These are phyloP conservation scores for Leptopilina myrica DNA, from an alignment of 2,888 invertebrate genomes.

Conservation along the genomic window DNA sequence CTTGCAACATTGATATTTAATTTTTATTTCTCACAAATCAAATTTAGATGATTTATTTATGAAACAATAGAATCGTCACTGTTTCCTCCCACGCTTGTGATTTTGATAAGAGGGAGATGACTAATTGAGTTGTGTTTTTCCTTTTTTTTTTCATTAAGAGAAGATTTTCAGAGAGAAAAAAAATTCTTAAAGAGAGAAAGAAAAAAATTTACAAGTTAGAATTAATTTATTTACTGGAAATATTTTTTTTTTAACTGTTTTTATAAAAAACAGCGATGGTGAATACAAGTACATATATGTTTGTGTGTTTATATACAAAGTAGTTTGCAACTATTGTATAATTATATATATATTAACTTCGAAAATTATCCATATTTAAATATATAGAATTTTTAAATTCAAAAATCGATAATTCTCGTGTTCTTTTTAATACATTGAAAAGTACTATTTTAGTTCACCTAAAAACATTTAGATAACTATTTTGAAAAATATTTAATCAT, in stretches of 20 bases:
- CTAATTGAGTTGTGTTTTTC: background rate
- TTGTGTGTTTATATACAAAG: background rate
- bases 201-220: conserved; percentile 15
- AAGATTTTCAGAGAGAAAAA: conserved; percentile 31
- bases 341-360: no score
- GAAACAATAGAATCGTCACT: no score
- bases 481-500: no score
- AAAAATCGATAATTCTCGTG: no score
- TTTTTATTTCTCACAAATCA: background rate
- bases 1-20: no score
- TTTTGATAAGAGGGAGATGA: background rate
- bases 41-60: no score
- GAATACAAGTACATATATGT: conserved; percentile 22
- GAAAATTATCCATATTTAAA: no score
- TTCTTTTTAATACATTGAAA: conserved; percentile 35
- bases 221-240: conserved; percentile 45
- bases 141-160: background rate
- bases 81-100: background rate
- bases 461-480: no score
- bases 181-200: background rate
- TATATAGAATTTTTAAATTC: no score
- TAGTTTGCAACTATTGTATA: no score
- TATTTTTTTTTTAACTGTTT: conserved; percentile 4
- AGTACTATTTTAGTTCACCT: conserved; percentile 6
- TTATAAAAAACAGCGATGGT: conserved; percentile 23